Conservation (phyloP, 1,140 invertebrate genomes). For the Aphaenogaster rudis region DNA sequence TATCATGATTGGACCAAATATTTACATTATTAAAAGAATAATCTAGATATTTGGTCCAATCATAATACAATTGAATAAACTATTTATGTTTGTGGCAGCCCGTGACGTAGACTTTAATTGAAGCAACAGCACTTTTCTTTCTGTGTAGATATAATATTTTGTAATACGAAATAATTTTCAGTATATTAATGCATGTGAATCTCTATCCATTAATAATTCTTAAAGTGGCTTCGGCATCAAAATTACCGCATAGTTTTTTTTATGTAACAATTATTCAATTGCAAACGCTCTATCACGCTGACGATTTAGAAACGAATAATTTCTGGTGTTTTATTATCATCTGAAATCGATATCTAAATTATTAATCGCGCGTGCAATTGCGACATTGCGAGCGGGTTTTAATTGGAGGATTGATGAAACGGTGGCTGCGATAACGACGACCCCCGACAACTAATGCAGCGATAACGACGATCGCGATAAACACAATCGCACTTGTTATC, state of each 20-base stretch:
- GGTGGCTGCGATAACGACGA: constrained; percentile 26
- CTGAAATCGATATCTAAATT: constrained; percentile 27
- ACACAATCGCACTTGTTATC: constrained; percentile 36
- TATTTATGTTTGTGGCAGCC: too few species aligned
- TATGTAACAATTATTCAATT: neutral
- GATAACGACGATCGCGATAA: constrained; percentile 40
- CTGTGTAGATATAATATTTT: neutral
- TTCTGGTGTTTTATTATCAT: neutral
- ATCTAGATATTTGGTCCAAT: too few species aligned
- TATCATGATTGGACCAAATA: too few species aligned
- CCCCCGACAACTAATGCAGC: constrained; percentile 28
- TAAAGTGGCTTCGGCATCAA: neutral
- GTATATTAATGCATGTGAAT: neutral
- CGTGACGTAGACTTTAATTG: too few species aligned
- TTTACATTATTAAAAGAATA: too few species aligned
- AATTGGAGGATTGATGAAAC: constrained; percentile 34
- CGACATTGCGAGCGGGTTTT: neutral
- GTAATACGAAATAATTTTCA: neutral
- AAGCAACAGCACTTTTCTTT: too few species aligned
- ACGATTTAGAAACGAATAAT: neutral
- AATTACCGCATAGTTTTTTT: neutral
- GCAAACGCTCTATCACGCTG: neutral
- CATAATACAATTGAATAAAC: too few species aligned
- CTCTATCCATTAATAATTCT: neutral
- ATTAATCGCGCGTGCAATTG: constrained; percentile 14